A percentile compares a stretch with the other conserved stretches of the same genome.
These are phyloP conservation scores for Pararge aegeria DNA, from an alignment of 1,140 invertebrate species.

Conservation along the genomic window DNA sequence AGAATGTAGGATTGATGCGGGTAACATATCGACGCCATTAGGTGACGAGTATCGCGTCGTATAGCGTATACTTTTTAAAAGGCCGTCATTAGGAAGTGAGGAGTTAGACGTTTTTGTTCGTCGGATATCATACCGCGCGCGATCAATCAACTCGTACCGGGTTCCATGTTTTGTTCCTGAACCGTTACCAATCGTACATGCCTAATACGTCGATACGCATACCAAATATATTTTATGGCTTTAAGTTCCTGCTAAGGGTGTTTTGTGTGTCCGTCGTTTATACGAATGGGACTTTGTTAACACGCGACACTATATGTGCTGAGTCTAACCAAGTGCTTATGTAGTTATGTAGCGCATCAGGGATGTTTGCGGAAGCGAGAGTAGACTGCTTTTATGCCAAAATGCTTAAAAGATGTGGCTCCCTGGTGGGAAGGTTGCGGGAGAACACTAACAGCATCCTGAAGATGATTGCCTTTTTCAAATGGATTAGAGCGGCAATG, in stretches of 20 bases:
- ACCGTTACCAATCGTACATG: slow-evolving; percentile 53
- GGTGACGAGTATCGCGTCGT: slow-evolving; percentile 64
- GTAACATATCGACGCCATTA: slow-evolving; percentile 74
- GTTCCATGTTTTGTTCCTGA: slow-evolving; percentile 49
- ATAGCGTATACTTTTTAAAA: slow-evolving; percentile 57
- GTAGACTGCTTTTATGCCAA: too few relatives aligned
- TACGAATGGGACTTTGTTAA: too few relatives aligned
- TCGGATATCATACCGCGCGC: slow-evolving; percentile 51
- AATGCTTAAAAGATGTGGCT: too few relatives aligned
- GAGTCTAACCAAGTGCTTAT: too few relatives aligned
- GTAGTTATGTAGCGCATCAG: too few relatives aligned
- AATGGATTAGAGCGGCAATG: too few relatives aligned
- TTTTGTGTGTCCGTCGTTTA: background rate
- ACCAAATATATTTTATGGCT: slow-evolving; percentile 7
- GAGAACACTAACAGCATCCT: too few relatives aligned
- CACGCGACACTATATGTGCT: too few relatives aligned
- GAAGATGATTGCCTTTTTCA: too few relatives aligned
- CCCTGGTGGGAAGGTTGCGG: too few relatives aligned
- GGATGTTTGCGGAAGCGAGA: too few relatives aligned
- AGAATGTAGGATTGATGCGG: slow-evolving; percentile 72
- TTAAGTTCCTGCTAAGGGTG: background rate
- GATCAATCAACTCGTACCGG: slow-evolving; percentile 63
- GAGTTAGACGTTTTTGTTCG: slow-evolving; percentile 41
- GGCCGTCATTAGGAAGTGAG: slow-evolving; percentile 66
- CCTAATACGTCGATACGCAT: slow-evolving; percentile 25